Evolutionary conservation across 2,113 vertebrate species (phyloP).

Genomic region (Coreoperca whiteheadi): DNA sequence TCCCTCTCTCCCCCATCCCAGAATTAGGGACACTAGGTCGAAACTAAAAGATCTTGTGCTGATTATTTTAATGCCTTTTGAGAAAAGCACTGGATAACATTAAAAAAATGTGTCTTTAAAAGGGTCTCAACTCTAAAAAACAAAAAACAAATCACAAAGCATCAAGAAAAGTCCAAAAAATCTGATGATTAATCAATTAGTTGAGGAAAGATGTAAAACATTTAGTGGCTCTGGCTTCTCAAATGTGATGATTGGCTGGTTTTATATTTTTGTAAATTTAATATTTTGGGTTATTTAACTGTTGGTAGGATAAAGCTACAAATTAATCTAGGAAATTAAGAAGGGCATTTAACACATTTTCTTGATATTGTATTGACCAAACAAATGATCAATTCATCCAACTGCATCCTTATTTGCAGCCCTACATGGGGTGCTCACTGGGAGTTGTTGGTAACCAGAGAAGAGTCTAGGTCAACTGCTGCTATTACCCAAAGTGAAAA

Average conservation of each 20-base stretch:
- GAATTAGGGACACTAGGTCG: slow-evolving; percentile 30
- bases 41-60: not conserved
- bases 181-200: not conserved
- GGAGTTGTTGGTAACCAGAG: not conserved
- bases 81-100: not conserved
- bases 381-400: not conserved
- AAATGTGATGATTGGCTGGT: not conserved
- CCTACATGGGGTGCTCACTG: not conserved
- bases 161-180: not conserved
- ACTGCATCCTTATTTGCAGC: not conserved
- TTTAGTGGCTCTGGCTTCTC: too few relatives aligned
- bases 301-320: not conserved
- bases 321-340: not conserved
- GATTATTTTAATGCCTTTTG: not conserved
- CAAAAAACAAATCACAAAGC: not conserved
- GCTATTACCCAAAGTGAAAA: slow-evolving; percentile 1
- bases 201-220: not conserved
- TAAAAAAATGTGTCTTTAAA: not conserved
- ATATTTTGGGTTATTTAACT: not conserved
- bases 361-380: not conserved
- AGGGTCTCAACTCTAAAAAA: not conserved
- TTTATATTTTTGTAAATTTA: not conserved
- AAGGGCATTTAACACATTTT: not conserved
- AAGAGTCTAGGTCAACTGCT: not conserved
- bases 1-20: slow-evolving; percentile 24